Evolutionary conservation across 1,140 invertebrate species (phyloP).

Genomic region (Micrasema longulum): DNA sequence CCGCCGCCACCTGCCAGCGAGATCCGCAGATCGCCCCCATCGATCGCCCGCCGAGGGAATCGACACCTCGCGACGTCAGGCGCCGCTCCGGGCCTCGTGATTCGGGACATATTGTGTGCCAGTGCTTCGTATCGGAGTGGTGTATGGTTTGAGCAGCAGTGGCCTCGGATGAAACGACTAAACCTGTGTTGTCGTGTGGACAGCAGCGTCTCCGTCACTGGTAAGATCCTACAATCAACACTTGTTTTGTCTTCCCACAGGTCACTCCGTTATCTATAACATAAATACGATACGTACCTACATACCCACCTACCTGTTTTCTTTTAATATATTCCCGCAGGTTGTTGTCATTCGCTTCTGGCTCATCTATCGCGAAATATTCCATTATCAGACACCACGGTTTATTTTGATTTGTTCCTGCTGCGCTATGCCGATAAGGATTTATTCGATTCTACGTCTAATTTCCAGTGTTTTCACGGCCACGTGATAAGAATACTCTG

Average conservation of each 20-base stretch:
- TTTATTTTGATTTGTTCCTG: slow-evolving; percentile 1
- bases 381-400: too few relatives aligned
- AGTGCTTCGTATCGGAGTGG: slow-evolving; percentile 37
- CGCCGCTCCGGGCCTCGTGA: slow-evolving; percentile 2
- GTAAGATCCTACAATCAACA: slow-evolving; percentile 10
- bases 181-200: slow-evolving; percentile 32
- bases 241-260: neutral
- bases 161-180: slow-evolving; percentile 44
- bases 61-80: neutral
- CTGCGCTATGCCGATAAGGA: slow-evolving; percentile 9
- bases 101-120: slow-evolving; percentile 33
- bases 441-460: slow-evolving; percentile 11
- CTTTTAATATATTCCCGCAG: neutral
- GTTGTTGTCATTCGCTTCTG: too few relatives aligned
- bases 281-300: too few relatives aligned
- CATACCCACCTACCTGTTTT: too few relatives aligned
- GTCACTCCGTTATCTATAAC: too few relatives aligned
- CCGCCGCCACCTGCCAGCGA: slow-evolving; percentile 26
- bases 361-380: too few relatives aligned
- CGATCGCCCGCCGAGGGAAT: slow-evolving; percentile 18
- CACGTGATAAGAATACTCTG: neutral
- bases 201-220: slow-evolving; percentile 29
- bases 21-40: slow-evolving; percentile 19
- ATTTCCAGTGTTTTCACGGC: slow-evolving; percentile 8
- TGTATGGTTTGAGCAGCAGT: slow-evolving; percentile 44